These are phyloP conservation scores for Cryptotis parvus DNA, from an alignment of 2,113 vertebrate species.

Conservation along the genomic window DNA sequence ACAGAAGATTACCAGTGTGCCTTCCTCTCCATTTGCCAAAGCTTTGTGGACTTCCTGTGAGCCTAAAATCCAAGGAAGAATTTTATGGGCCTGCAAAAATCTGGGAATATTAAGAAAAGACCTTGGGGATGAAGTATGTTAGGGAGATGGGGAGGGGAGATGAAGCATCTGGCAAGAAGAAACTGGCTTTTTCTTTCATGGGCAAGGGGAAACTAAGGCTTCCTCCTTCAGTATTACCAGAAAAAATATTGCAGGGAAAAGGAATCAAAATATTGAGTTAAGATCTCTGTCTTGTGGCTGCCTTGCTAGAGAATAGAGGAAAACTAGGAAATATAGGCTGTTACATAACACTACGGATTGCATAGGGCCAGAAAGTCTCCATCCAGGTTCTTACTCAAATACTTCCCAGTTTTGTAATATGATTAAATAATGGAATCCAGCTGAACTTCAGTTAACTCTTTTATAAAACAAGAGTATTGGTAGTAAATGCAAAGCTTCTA, in stretches of 20 bases:
- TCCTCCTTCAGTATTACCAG: too few relatives aligned
- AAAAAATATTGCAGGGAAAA: not conserved
- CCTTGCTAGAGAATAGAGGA: not conserved
- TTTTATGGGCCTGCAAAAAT: too few relatives aligned
- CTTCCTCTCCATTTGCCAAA: too few relatives aligned
- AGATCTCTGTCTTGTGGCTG: not conserved
- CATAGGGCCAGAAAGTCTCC: not conserved
- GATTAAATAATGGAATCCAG: not conserved
- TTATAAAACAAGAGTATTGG: not conserved
- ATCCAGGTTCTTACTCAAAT: not conserved
- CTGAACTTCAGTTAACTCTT: conserved; percentile 15
- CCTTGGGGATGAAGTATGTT: too few relatives aligned
- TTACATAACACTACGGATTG: not conserved
- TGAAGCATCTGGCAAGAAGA: too few relatives aligned
- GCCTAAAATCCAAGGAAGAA: too few relatives aligned
- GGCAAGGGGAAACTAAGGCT: too few relatives aligned
- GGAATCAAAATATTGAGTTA: not conserved
- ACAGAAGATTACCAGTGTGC: too few relatives aligned
- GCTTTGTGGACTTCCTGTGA: too few relatives aligned
- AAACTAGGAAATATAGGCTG: not conserved
- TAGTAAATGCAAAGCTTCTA: not conserved
- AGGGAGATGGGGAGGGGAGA: too few relatives aligned
- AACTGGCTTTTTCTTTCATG: too few relatives aligned
- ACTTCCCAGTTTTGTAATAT: not conserved
- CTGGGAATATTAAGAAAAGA: too few relatives aligned